Conservation (phyloP, 2,888 invertebrate genomes). For the Drosophila pegasa region DNA sequence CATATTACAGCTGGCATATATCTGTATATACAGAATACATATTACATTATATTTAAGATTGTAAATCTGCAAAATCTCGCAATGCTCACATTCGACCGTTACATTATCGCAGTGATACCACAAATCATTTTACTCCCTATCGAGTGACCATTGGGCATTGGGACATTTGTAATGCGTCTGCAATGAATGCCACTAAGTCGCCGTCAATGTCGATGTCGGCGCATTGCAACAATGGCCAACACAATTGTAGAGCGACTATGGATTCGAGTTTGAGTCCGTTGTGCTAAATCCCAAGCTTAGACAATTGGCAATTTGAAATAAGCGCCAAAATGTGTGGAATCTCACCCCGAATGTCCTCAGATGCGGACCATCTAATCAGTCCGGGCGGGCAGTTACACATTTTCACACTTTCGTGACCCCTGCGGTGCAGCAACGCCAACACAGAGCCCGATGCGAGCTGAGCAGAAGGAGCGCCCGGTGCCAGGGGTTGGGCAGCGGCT, state of each 20-base stretch:
- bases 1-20: too few species aligned
- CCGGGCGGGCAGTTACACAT: slow-evolving; percentile 52
- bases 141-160: slow-evolving; percentile 38
- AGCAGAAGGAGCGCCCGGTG: background rate
- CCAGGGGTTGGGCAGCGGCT: slow-evolving; percentile 56
- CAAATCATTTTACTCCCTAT: slow-evolving; percentile 32
- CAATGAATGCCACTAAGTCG: slow-evolving; percentile 66
- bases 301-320: slow-evolving; percentile 69
- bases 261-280: slow-evolving; percentile 9
- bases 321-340: slow-evolving; percentile 60
- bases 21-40: too few species aligned
- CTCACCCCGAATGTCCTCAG: slow-evolving; percentile 42
- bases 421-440: slow-evolving; percentile 67
- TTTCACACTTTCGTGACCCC: slow-evolving; percentile 80
- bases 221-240: slow-evolving; percentile 57
- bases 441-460: slow-evolving; percentile 23
- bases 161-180: slow-evolving; percentile 72
- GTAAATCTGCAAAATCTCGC: background rate
- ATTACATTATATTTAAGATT: too few species aligned
- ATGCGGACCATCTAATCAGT: slow-evolving; percentile 64
- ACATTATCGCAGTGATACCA: slow-evolving; percentile 9
- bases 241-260: slow-evolving; percentile 48
- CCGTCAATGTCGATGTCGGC: slow-evolving; percentile 20
- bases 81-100: slow-evolving; percentile 3
- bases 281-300: slow-evolving; percentile 72